A percentile compares a stretch with the other conserved stretches of the same genome.
Evolutionary conservation across 2,797 vertebrate genomes (phyloP).

Genomic region (Thripadectes ignobilis): DNA sequence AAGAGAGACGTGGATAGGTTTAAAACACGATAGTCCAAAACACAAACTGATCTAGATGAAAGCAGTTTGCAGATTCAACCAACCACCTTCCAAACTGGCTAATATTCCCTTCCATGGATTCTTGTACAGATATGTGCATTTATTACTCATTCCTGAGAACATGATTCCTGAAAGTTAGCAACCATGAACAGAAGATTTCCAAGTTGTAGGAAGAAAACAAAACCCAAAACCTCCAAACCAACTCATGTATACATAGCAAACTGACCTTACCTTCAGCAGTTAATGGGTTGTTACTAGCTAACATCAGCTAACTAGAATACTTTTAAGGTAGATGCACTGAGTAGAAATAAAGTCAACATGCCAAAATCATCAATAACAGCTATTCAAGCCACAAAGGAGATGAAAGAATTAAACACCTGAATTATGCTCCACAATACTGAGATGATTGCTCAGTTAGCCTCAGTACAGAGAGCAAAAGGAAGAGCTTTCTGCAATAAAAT

Average conservation of each 20-base stretch:
- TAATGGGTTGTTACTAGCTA: background rate
- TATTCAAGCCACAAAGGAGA: background rate
- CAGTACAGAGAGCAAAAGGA: background rate
- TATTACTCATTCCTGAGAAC: background rate
- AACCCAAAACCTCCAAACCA: background rate
- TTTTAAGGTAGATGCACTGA: background rate
- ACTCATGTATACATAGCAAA: background rate
- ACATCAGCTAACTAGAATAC: background rate
- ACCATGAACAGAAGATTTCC: background rate
- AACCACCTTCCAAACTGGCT: background rate
- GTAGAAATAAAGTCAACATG: background rate
- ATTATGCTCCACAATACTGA: background rate
- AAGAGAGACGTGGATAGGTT: background rate
- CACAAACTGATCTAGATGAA: background rate
- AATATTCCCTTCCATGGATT: background rate
- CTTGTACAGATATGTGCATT: background rate
- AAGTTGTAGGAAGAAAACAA: background rate
- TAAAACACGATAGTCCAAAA: background rate
- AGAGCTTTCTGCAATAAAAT: background rate
- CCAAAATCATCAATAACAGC: background rate
- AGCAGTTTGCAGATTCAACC: background rate
- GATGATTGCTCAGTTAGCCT: background rate
- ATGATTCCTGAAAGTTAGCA: background rate
- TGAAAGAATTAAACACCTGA: background rate
- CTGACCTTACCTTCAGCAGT: background rate